Conservation (phyloP, 2,113 vertebrate species). For the Falco punctatus region DNA sequence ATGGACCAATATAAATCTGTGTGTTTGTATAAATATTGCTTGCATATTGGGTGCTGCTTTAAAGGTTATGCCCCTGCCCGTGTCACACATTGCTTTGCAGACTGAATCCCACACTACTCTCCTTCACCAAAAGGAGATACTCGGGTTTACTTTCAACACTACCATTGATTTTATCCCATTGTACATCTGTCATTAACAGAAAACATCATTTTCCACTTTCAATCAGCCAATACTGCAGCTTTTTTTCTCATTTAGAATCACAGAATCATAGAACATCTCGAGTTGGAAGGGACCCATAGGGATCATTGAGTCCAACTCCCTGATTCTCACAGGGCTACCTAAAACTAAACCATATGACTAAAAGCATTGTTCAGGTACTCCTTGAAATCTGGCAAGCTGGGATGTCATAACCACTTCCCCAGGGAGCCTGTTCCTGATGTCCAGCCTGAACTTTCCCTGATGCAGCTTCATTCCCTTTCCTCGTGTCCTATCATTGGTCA, state of each 20-base stretch:
- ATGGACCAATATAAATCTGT: background rate
- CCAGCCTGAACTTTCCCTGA: background rate
- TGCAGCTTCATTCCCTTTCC: background rate
- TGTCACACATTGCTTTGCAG: background rate
- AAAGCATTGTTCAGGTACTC: background rate
- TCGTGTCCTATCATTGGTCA: fast-evolving
- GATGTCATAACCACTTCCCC: background rate
- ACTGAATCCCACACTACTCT: background rate
- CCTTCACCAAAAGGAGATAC: background rate
- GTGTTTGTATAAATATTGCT: background rate
- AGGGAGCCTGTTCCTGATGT: background rate
- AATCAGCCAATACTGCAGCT: background rate
- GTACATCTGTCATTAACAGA: background rate
- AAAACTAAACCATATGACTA: background rate
- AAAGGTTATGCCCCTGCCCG: background rate
- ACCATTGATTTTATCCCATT: background rate
- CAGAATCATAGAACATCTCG: background rate
- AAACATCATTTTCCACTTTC: background rate
- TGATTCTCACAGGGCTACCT: background rate
- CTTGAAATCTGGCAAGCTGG: background rate
- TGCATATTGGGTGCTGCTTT: background rate
- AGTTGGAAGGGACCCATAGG: background rate
- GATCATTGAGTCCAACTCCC: background rate
- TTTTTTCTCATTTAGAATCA: background rate
- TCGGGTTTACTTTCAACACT: background rate